Evolutionary conservation across 2,888 invertebrate genomes (phyloP), one percentile per base, ranked within the genome.

Genomic region (Disparrhopalites patrizii): DNA sequence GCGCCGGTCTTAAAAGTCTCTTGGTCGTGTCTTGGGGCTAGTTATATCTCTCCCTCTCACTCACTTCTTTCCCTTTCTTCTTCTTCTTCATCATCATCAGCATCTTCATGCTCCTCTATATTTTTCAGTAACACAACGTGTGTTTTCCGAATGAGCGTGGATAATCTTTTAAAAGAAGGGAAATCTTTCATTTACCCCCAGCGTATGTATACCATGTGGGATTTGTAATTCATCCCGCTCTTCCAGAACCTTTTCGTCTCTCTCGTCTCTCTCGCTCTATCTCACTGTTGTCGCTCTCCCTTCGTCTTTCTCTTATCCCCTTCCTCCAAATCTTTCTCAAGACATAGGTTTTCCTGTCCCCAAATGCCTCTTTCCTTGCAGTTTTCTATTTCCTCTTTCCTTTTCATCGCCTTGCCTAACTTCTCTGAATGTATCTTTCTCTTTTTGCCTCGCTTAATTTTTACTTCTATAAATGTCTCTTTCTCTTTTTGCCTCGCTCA

Each of bases 1-100:
- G 52, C 52, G 52, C 52, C 52, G 52, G 52, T 52, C 52, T 52
- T 52, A 52, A 50, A 52, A 52, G n/a, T 30, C n/a, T 13, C 36
- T 30, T 30, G 27, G 27, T 30, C 28, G 27, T 52, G 52, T 52
- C 52, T 52, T 52, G 28, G 28, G 52, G 52, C 52, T 52, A 36
- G 13, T 36, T n/a, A n/a, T n/a, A n/a, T n/a, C n/a, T n/a, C n/a
- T n/a, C n/a, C n/a, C n/a, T n/a, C n/a, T n/a, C n/a, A n/a, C n/a
- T n/a, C n/a, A n/a, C n/a, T n/a, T n/a, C n/a, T n/a, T n/a, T n/a
- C n/a, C n/a, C 36, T 36, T 8, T 36, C 36, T 36, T 13, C 13
- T 13, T 36, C 8, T 36, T 36, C 36, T 13, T 36, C 36, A 13
- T 8, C 8, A 36, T 10, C 8, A 36, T 36, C 8, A 36, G 36